Base-by-base conservation (phyloP, 1,140 invertebrate genomes). In the Hyposmocoma kahamanoa region DNA sequence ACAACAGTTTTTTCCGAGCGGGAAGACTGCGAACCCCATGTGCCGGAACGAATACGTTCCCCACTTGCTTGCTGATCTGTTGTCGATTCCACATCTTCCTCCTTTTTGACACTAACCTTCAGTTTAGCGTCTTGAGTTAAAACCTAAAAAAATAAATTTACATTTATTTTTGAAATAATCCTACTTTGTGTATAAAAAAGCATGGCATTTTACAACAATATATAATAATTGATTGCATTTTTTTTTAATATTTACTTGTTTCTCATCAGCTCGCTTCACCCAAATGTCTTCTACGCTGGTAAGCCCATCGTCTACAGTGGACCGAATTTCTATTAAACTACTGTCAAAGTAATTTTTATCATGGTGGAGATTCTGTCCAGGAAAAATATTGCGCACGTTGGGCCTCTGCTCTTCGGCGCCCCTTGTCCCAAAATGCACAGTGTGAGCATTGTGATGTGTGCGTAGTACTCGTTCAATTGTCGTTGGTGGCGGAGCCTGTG, bases 311-410 rank as follows among this genome's bases (percentile, higher is more conserved):
- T 90, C 91, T 1, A 90, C 90, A 19, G 90, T 89, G 51, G 91
- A 92, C 66, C 93, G 92, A 84, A 95, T 94, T 79, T 94, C 93
- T 49, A 95, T 92, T 47, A 95, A 81, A 52, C 92, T 93, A 53
- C 90, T 91, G 73, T 95, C 93, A 67, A 95, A 95, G 84, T 93
- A 95, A 50, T 91, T 88, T 56, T 92, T 92, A 72, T 94, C 93
- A 26, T 93, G 86, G 76, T 95, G 93, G 26, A 92, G 91, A 82
- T 91, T 53, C 86, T 88, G 58, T 87, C 73, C 38, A 87, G 88
- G 61, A 64, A 89, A 89, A 50, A 89, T 70, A 56, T 73, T 56
- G 60, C 89, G 77, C 60, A 90, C 63, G 69, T 85, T 86, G 3
- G 89, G 88, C 50, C 88, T 85, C 48, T 87, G 86, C 17, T 89